These are phyloP conservation scores for Parnassius apollo DNA, from an alignment of 2,888 invertebrate genomes.

Conservation along the genomic window DNA sequence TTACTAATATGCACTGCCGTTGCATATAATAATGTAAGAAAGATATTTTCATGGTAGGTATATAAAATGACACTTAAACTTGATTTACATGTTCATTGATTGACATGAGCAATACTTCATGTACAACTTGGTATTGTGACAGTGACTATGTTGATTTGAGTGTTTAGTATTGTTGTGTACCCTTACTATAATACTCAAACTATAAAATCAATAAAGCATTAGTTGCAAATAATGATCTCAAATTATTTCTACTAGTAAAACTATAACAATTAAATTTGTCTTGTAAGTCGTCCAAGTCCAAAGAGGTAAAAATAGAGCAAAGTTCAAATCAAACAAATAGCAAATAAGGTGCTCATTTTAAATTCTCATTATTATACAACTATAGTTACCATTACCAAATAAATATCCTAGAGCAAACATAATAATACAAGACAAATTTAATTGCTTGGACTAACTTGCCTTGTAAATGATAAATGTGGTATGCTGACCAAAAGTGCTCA, in stretches of 20 bases:
- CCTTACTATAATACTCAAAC: neutral
- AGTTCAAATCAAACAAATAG: neutral
- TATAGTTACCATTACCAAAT: conserved; percentile 23
- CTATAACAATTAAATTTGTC: conserved; percentile 12
- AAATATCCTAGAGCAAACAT: conserved; percentile 2
- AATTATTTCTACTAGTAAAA: conserved; percentile 29
- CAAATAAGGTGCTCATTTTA: neutral
- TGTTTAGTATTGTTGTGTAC: conserved; percentile 29
- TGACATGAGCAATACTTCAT: no score
- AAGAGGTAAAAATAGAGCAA: conserved; percentile 7
- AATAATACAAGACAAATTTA: conserved; percentile 12
- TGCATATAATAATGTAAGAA: conserved; percentile 38
- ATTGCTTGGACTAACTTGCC: neutral
- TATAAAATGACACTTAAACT: no score
- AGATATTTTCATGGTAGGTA: no score
- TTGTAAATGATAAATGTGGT: neutral
- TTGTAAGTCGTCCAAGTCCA: neutral
- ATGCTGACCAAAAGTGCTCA: conserved; percentile 1
- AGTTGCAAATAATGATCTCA: conserved; percentile 33
- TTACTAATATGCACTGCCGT: conserved; percentile 52
- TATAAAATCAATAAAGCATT: conserved; percentile 10
- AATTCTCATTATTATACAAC: conserved; percentile 2
- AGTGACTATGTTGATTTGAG: no score
- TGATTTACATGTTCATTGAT: no score
- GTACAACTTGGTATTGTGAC: no score